phyloP scores from a whole-genome alignment of 2,888 invertebrate species.

The Heteromyza rotundicornis region DNA sequence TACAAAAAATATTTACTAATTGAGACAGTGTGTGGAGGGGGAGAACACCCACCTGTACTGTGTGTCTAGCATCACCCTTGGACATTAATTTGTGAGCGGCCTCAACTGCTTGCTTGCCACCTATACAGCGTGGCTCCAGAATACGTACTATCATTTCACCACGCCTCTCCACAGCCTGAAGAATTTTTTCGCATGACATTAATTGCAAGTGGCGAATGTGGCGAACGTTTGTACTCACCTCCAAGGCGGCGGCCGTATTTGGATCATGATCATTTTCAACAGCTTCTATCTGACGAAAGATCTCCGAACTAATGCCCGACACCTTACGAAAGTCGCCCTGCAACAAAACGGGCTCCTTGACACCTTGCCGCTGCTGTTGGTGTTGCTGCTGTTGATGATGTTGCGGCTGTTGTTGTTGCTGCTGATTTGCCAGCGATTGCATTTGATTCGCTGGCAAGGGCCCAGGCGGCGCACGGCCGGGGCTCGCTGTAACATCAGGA shows the following conservation, averaged over 20 bases:
- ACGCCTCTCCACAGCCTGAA: constrained; percentile 83
- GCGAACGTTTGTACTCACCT: constrained; percentile 65
- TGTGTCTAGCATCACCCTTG: constrained; percentile 69
- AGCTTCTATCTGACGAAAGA: constrained; percentile 96
- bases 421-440: constrained; percentile 63
- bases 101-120: constrained; percentile 85
- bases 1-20: background rate
- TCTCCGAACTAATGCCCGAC: constrained; percentile 94
- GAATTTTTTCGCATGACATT: constrained; percentile 25
- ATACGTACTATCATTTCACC: constrained; percentile 95
- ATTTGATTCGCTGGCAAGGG: constrained; percentile 68
- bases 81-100: constrained; percentile 84
- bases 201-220: background rate
- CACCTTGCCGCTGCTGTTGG: constrained; percentile 52
- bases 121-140: constrained; percentile 86
- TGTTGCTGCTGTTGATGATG: constrained; percentile 66
- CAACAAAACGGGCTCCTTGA: constrained; percentile 76
- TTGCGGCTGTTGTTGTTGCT: constrained; percentile 49
- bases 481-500: constrained; percentile 89
- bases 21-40: background rate
- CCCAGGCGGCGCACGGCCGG: constrained; percentile 80
- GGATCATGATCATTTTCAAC: constrained; percentile 95
- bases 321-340: constrained; percentile 96
- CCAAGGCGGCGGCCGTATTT: constrained; percentile 89
- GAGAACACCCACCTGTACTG: constrained; percentile 65